These are phyloP conservation scores for Nemotelus pantherinus DNA, from an alignment of 2,888 invertebrate genomes.

Conservation along the genomic window DNA sequence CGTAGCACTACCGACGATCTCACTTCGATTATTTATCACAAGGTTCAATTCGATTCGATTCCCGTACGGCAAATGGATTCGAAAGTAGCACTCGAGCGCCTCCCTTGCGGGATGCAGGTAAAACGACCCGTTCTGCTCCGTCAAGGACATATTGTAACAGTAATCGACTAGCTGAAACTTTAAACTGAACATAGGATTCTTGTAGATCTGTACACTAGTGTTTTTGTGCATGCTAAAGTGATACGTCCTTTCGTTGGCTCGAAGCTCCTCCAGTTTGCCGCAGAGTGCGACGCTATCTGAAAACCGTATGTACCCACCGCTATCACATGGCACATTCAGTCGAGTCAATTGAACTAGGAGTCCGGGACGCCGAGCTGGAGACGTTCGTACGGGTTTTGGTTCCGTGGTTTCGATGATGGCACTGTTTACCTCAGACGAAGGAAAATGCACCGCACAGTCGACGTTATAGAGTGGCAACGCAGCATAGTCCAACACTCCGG, in stretches of 20 bases:
- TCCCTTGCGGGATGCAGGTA: slow-evolving; percentile 69
- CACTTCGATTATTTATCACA: slow-evolving; percentile 60
- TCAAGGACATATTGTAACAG: slow-evolving; percentile 76
- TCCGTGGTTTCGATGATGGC: background rate
- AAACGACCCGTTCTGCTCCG: slow-evolving; percentile 73
- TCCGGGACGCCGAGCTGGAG: slow-evolving; percentile 61
- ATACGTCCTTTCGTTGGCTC: slow-evolving; percentile 69
- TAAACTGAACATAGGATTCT: slow-evolving; percentile 74
- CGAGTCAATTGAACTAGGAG: slow-evolving; percentile 73
- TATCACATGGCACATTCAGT: slow-evolving; percentile 75
- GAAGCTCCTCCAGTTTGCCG: slow-evolving; percentile 77
- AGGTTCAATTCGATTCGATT: slow-evolving; percentile 71
- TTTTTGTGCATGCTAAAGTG: slow-evolving; percentile 68
- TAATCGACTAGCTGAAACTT: slow-evolving; percentile 75
- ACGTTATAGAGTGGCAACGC: slow-evolving; percentile 58
- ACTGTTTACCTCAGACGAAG: slow-evolving; percentile 55
- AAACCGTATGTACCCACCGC: slow-evolving; percentile 71
- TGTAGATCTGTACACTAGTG: slow-evolving; percentile 69
- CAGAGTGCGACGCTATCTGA: slow-evolving; percentile 67
- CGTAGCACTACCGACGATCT: slow-evolving; percentile 51
- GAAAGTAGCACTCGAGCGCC: slow-evolving; percentile 73
- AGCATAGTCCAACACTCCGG: slow-evolving; percentile 58
- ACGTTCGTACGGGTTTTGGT: background rate
- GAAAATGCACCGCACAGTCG: slow-evolving; percentile 60
- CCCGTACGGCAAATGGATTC: slow-evolving; percentile 76